Base-by-base conservation (phyloP, 2,797 vertebrate species). In the Phrynocephalus guinanensis region DNA sequence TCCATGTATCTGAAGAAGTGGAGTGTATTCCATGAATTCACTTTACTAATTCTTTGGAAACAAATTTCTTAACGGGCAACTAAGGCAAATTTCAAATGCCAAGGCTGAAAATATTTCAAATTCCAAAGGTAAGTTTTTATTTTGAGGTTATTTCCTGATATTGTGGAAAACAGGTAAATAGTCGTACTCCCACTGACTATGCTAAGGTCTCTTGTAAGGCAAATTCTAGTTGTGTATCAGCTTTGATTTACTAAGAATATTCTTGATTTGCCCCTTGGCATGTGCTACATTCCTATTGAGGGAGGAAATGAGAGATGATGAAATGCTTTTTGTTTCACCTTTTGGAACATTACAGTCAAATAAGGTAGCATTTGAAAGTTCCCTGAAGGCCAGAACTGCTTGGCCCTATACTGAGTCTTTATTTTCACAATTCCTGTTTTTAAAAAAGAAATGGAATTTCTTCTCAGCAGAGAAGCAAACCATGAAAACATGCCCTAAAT, bases 321-420 rank as follows among this genome's bases (percentile, higher is more conserved):
- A 84, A 84, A 79, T 13, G 22, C 33, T 67, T 80, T 70, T 52
- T 15, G 2, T 73, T 88, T 81, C 30, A 33, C 71, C 60, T 44
- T 82, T 15, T 76, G 44, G 60, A 73, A 80, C 80, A 80, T 84
- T 48, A 50, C 16, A 66, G 60, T 85, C 79, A 88, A 81, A 70
- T 68, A 85, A 85, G 30, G 71, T 56, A 85, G 60, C 83, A 68
- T 70, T 82, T 30, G 73, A 82, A 52, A 85, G 38, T 67, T n/a
- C 18, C 70, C 70, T 22, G 8, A 56, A 75, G 67, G 44, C 30
- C 60, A 68, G 77, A 68, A 81, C 44, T 44, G 3, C 18, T 76
- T 76, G 72, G 26, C 71, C 50, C 24, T 44, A 38, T 60, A 63
- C 56, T 71, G 56, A 10, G 26, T 82, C 60, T 88, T 88, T n/a